Conservation (phyloP, 2,113 vertebrate species). For the Otocyon megalotis region DNA sequence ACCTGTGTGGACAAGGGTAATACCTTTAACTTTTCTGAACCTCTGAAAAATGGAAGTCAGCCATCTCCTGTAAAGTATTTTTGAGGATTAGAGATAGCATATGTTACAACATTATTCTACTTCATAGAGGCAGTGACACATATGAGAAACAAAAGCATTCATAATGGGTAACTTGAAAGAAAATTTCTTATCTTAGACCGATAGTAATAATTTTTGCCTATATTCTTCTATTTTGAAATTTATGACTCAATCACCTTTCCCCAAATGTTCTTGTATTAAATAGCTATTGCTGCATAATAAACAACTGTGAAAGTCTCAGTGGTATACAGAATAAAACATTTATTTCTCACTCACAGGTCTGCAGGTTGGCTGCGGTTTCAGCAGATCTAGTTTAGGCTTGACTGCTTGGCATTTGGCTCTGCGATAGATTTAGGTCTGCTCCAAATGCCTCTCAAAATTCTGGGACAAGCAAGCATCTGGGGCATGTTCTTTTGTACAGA, state of each 20-base stretch:
- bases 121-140: not conserved
- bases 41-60: not conserved
- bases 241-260: not conserved
- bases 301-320: not conserved
- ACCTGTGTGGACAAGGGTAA: not conserved
- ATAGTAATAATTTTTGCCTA: not conserved
- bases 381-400: not conserved
- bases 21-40: not conserved
- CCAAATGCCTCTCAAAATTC: not conserved
- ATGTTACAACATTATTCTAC: not conserved
- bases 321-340: not conserved
- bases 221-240: slow-evolving; percentile 40
- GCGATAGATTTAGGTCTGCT: not conserved
- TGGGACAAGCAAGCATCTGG: not conserved
- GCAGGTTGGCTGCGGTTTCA: not conserved
- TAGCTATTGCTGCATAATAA: not conserved
- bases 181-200: not conserved
- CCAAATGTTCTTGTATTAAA: slow-evolving; percentile 21
- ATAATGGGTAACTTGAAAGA: not conserved
- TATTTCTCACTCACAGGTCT: not conserved
- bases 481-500: not conserved
- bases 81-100: not conserved
- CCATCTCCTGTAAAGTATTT: not conserved
- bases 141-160: not conserved
- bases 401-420: not conserved